Base-by-base conservation (phyloP, 1,140 invertebrate species). In the Marisa cornuarietis region DNA sequence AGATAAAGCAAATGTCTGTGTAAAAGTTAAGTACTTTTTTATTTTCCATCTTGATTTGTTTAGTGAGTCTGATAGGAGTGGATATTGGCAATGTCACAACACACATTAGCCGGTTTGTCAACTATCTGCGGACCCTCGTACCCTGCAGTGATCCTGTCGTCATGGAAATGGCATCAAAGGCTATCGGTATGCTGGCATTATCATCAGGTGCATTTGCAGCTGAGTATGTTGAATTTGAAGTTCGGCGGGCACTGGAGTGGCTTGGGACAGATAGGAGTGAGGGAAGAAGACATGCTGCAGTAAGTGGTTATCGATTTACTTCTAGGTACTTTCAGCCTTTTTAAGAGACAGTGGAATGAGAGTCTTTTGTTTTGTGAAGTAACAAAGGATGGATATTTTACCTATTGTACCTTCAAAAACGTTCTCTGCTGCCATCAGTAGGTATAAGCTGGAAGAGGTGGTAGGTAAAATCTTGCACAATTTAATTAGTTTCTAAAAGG, bases 171-270 rank as follows among this genome's bases (percentile, higher is more conserved):
- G 96, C 97, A n/a, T 96, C 97, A 22, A 96, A 96, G 88, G 97
- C 97, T 14, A 95, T 99, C 82, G 97, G 97, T 0, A 95, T 96
- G 83, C 91, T 99, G 71, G 97, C 97, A 6, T 92, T 96, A 20
- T 95, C 96, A 13, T 97, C 96, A 26, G 97, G 97, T 22, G 96
- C 96, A 0, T 97, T 97, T 89, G 95, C 97, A 71, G 96, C 96
- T 0, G 96, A 98, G 86, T 98, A 98, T 91, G 97, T 99, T 5
- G 97, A 98, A 86, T 98, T 98, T 93, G 97, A 99, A 92, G 96
- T 98, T 0, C 97, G 97, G 90, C 93, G 95, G 85, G 96, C 97
- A 13, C 96, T 99, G 88, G 97, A 99, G 89, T 98, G 96, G 96
- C 91, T 99, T 0, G 94, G 94, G 74, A 88, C 85, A 24, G 97